phyloP scores from a whole-genome alignment of 37 sponge, comb jelly and placozoan species.

The Oscarella lobularis region DNA sequence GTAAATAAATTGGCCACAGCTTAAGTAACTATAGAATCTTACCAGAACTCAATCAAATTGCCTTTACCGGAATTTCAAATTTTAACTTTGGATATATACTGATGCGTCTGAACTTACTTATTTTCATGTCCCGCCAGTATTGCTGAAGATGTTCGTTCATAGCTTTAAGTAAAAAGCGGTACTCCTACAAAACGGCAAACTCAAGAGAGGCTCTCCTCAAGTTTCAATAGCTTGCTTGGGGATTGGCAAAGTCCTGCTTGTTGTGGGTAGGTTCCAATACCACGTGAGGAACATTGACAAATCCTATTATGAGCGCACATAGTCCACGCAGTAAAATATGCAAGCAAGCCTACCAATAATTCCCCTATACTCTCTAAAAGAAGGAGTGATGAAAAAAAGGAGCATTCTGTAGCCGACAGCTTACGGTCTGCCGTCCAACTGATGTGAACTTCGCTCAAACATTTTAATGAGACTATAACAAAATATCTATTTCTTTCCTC shows the following conservation, averaged over 20 bases:
- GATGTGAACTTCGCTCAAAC: slow-evolving; percentile 20
- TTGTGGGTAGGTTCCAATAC: slow-evolving; percentile 36
- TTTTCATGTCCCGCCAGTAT: slow-evolving; percentile 20
- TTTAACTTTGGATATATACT: no score
- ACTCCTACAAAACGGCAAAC: slow-evolving; percentile 23
- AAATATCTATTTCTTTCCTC: no score
- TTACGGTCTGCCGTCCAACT: not conserved
- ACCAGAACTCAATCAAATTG: no score
- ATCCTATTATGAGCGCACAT: slow-evolving; percentile 15
- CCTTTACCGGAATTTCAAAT: no score
- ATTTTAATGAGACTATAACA: slow-evolving; percentile 21
- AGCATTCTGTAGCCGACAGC: no score
- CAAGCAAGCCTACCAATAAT: slow-evolving; percentile 6
- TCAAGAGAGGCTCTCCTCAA: no score
- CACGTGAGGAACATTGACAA: slow-evolving; percentile 22
- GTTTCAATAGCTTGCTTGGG: slow-evolving; percentile 11
- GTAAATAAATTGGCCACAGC: not conserved
- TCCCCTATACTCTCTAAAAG: not conserved
- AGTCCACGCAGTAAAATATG: not conserved
- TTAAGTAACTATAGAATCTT: no score
- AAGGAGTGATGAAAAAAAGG: no score
- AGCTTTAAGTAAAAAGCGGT: slow-evolving; percentile 17
- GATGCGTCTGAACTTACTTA: no score
- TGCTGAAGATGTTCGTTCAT: slow-evolving; percentile 24
- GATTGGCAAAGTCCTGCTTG: slow-evolving; percentile 40